Conservation (phyloP, 2,797 vertebrate genomes). For the Peromyscus aztecus region DNA sequence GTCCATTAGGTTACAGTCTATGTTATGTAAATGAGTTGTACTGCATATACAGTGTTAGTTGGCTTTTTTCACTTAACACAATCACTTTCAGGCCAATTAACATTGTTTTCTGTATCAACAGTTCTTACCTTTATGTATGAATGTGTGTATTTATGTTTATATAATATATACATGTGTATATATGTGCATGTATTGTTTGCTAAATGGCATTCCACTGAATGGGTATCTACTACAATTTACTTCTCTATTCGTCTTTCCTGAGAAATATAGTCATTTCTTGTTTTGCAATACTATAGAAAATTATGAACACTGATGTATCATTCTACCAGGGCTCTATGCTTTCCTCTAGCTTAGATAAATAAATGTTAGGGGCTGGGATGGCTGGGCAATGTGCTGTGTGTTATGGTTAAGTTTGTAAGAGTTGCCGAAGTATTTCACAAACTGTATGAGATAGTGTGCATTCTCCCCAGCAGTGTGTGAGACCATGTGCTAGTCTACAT, state of each 20-base stretch:
- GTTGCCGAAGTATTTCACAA: not conserved
- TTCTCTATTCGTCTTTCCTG: not conserved
- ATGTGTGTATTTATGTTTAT: not conserved
- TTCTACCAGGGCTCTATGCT: not conserved
- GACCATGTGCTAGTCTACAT: not conserved
- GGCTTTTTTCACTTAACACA: not conserved
- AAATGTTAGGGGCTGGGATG: not conserved
- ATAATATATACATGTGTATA: not conserved
- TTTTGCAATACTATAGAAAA: not conserved
- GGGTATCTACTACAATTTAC: not conserved
- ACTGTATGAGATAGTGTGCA: not conserved
- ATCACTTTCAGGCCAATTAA: not conserved
- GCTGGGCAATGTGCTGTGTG: not conserved
- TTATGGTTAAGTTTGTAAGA: slow-evolving; percentile 1
- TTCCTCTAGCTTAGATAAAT: slow-evolving; percentile 26
- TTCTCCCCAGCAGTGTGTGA: not conserved
- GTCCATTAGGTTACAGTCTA: not conserved
- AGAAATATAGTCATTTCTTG: slow-evolving; percentile 3
- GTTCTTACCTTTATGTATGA: not conserved
- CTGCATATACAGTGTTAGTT: not conserved
- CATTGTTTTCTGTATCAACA: not conserved
- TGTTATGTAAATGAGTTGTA: not conserved
- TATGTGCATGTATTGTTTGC: not conserved
- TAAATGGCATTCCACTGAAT: not conserved
- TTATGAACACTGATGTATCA: not conserved